phyloP scores from a whole-genome alignment of 1,140 invertebrate species.

The Coelopa frigida region DNA sequence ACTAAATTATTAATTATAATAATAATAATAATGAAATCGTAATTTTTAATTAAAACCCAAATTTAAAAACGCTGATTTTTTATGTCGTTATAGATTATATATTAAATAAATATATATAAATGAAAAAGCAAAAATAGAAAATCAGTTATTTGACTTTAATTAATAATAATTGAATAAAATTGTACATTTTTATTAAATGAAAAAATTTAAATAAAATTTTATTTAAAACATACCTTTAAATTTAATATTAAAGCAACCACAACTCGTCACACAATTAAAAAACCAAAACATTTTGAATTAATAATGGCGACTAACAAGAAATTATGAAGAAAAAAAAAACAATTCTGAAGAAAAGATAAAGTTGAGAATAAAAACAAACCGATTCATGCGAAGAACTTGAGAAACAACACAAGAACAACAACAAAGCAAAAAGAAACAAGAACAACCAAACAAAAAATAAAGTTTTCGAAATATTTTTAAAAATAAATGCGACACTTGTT shows the following conservation, averaged over 20 bases:
- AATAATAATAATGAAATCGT: constrained; percentile 39
- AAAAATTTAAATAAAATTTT: background rate
- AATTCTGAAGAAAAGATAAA: background rate
- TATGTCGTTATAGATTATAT: constrained; percentile 43
- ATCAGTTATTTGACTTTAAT: background rate
- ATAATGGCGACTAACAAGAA: constrained; percentile 20
- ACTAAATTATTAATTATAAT: constrained; percentile 23
- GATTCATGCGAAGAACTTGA: background rate
- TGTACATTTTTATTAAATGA: constrained; percentile 4
- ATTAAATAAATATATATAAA: background rate
- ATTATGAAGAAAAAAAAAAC: constrained; percentile 13
- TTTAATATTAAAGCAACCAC: too few species aligned
- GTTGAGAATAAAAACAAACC: background rate
- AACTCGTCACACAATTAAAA: too few species aligned
- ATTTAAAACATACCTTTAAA: too few species aligned
- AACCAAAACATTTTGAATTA: constrained; percentile 18
- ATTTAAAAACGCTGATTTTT: constrained; percentile 38
- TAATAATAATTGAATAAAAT: background rate
- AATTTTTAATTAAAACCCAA: constrained; percentile 33
- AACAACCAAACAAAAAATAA: constrained; percentile 12
- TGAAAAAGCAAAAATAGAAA: background rate
- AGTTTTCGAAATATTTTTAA: constrained; percentile 25
- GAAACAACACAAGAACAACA: background rate
- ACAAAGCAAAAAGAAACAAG: constrained; percentile 9
- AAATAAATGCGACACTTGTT: background rate